Percentiles rank a stretch among this genome's conserved stretches.
phyloP scores from a whole-genome alignment of 2,888 invertebrate genomes.

The Prosopocoilus inquinatus region DNA sequence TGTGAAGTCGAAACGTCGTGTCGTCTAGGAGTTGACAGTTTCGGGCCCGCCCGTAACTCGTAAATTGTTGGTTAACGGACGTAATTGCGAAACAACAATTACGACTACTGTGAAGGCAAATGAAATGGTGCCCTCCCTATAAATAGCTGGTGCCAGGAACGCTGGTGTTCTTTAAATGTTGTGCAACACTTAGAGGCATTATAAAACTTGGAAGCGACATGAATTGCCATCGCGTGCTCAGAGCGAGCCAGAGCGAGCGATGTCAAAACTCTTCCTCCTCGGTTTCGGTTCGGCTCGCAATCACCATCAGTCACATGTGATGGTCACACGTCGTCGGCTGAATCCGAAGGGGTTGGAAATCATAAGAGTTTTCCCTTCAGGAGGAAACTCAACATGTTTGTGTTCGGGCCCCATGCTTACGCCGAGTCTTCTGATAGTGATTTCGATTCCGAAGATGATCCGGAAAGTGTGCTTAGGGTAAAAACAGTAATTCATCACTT shows the following conservation, averaged over 20 bases:
- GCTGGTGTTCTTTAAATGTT: slow-evolving; percentile 30
- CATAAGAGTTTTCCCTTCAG: slow-evolving; percentile 5
- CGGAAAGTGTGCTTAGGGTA: slow-evolving; percentile 39
- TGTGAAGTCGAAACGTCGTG: no score
- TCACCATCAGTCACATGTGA: background rate
- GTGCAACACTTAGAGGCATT: slow-evolving; percentile 36
- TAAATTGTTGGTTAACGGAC: background rate
- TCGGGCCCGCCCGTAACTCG: no score
- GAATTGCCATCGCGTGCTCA: slow-evolving; percentile 28
- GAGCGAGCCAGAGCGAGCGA: background rate
- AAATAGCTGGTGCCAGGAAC: slow-evolving; percentile 40
- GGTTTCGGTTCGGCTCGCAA: background rate
- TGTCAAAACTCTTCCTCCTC: background rate
- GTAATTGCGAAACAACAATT: slow-evolving; percentile 14
- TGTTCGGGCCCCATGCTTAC: slow-evolving; percentile 37
- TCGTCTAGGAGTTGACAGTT: no score
- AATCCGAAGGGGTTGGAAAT: no score
- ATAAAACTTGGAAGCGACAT: slow-evolving; percentile 33
- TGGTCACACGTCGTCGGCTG: background rate
- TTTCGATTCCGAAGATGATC: slow-evolving; percentile 36
- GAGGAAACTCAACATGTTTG: slow-evolving; percentile 36
- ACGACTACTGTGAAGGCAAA: slow-evolving; percentile 7
- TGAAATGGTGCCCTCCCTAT: slow-evolving; percentile 13
- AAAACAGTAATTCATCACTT: no score
- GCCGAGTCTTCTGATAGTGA: slow-evolving; percentile 33